Base-by-base conservation (phyloP, 2,113 vertebrate species). In the Heliornis fulica region DNA sequence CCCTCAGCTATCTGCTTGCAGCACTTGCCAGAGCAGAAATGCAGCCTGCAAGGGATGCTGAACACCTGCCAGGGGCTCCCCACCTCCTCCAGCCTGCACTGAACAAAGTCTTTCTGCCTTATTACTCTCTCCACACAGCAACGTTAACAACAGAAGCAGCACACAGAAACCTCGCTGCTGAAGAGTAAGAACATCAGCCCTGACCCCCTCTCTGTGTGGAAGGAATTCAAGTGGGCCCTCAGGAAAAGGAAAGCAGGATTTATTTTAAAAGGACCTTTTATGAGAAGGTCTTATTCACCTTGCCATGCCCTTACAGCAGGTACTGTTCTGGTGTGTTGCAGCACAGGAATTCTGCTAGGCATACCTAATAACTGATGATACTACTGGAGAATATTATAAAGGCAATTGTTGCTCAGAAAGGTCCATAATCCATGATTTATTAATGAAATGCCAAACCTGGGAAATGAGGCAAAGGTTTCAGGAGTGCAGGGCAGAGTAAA, bases 261-360 rank as follows among this genome's bases (percentile, higher is more conserved):
- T 95, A 90, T 97, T 97, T 94, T 93, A 96, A 97, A 97, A 94
- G 78, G 89, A 82, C 80, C 77, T 97, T 97, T 96, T 94, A 96
- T 93, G 92, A 95, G 97, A 97, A 97, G 93, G 92, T 76, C 65
- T 81, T 56, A 83, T 89, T 97, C 95, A 96, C 94, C 94, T 97
- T 95, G 90, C 83, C 7, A 2, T 89, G 87, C 83, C 96, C 95
- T 94, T 95, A 94, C 95, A 85, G 68, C 63, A 93, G 82, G 71
- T 91, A 91, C 84, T 95, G 89, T 95, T 95, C 88, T 93, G 79
- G 6, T 86, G 60, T 38, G 76, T 78, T 92, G 60, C 78, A 83
- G 79, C 69, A 76, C 32, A 93, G 41, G 83, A 96, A 92, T 96
- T 93, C 92, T 87, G 45, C 74, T 85, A 91, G 80, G 74, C 64